Evolutionary conservation across 2,113 vertebrate species (phyloP).

Genomic region (Romanogobio albipinnatus): DNA sequence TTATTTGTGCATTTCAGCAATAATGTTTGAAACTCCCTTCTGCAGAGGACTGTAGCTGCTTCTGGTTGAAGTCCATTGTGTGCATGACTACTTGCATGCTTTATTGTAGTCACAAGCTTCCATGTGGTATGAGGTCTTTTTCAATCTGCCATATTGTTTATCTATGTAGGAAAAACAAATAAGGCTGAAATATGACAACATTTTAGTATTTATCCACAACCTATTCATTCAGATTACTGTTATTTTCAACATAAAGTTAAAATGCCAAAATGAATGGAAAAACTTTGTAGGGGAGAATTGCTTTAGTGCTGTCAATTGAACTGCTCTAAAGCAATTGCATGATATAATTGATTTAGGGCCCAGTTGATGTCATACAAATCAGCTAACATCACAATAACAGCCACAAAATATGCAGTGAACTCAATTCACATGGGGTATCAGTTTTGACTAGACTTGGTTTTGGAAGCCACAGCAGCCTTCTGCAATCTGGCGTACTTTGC

Average conservation of each 20-base stretch:
- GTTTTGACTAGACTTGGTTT: not conserved
- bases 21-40: conserved; percentile 15
- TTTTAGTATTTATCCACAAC: not conserved
- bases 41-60: conserved; percentile 30
- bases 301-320: not conserved
- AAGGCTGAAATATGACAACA: not conserved
- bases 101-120: conserved; percentile 53
- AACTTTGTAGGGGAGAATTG: not conserved
- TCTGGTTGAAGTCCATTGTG: conserved; percentile 40
- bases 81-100: conserved; percentile 61
- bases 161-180: conserved; percentile 9
- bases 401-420: not conserved
- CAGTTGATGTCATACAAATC: not conserved
- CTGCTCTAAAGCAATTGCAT: not conserved
- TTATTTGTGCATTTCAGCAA: conserved; percentile 40
- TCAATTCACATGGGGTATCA: not conserved
- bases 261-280: not conserved
- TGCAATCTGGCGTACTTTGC: not conserved
- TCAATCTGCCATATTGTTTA: conserved; percentile 27
- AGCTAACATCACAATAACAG: not conserved
- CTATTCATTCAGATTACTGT: not conserved
- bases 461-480: not conserved
- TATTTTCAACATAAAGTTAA: not conserved
- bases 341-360: not conserved
- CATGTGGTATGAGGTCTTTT: conserved; percentile 39